Conservation (phyloP, 1,140 invertebrate genomes). For the Bombus picipes region DNA sequence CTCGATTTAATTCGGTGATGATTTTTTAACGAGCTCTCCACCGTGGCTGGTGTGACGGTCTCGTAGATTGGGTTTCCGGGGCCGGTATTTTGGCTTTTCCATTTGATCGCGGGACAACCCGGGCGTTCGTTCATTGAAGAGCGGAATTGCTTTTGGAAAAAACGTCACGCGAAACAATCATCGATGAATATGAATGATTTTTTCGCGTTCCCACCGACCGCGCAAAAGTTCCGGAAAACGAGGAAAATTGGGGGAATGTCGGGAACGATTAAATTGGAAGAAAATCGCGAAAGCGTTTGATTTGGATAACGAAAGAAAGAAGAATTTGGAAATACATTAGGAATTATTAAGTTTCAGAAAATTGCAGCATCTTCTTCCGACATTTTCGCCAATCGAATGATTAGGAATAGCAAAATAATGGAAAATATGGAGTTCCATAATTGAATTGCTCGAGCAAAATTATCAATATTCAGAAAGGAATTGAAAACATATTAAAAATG, state of each 20-base stretch:
- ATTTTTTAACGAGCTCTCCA: constrained; percentile 82
- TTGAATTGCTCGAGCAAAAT: not conserved
- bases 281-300: not conserved
- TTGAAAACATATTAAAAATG: not conserved
- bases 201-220: not conserved
- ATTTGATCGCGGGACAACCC: not conserved
- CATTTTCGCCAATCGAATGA: no score
- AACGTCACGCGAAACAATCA: constrained; percentile 29
- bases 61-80: constrained; percentile 50
- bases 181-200: constrained; percentile 27
- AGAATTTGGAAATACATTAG: not conserved
- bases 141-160: constrained; percentile 33
- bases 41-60: constrained; percentile 25
- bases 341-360: no score
- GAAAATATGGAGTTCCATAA: no score
- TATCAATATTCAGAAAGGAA: not conserved
- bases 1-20: constrained; percentile 83
- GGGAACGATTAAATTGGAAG: not conserved
- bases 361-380: no score
- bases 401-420: no score
- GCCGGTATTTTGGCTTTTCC: constrained; percentile 19
- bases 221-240: not conserved
- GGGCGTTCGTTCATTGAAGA: constrained; percentile 43
- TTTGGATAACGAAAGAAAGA: not conserved
- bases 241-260: not conserved